Base-by-base conservation (phyloP, 2,888 invertebrate genomes). In the Agrotis puta region DNA sequence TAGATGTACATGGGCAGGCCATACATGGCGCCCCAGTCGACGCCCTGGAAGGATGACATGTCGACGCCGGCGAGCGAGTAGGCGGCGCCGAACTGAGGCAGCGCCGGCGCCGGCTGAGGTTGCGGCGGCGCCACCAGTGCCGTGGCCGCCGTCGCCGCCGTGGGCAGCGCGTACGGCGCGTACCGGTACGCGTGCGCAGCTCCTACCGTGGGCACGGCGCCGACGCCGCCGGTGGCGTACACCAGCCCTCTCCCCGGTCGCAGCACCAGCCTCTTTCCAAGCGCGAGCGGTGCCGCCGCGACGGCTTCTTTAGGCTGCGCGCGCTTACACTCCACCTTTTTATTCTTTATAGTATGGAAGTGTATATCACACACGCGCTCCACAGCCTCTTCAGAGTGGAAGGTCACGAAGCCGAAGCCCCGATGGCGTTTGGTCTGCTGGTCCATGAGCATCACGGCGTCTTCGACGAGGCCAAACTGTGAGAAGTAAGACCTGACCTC, bases 321-420 rank as follows among this genome's bases (percentile, higher is more conserved):
- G 92, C 98, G 98, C 95, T 98, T 98, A 94, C 98, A 98, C 93
- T 98, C 98, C 58, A 97, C 95, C 94, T 98, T 98, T 94, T 98
- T 98, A 91, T 98, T 98, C 95, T 98, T 98, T 88, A 98, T 98
- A 71, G 98, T 98, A 93, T 98, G 98, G 93, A 98, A 98, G 93
- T 98, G 98, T 62, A 98, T 98, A 89, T 98, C 98, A 95, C 98
- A 98, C n/a, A 98, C 98, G 81, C 98, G 97, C 92, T 98, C 98
- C 22, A 98, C 98, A 3, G 98, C 98, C 91, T 98, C 98, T 92
- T 98, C 98, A 87, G 98, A 98, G 92, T 98, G 98, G 94, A 98
- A 98, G 53, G 98, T 98, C 74, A 98, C 98, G 94, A 98, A 98
- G 50, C 98, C 98, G 92, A 98, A 98, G 79, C 98, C 98, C 67